Evolutionary conservation across 1,140 invertebrate species (phyloP), one percentile per base, ranked within the genome.

Genomic region (Lithobius niger): DNA sequence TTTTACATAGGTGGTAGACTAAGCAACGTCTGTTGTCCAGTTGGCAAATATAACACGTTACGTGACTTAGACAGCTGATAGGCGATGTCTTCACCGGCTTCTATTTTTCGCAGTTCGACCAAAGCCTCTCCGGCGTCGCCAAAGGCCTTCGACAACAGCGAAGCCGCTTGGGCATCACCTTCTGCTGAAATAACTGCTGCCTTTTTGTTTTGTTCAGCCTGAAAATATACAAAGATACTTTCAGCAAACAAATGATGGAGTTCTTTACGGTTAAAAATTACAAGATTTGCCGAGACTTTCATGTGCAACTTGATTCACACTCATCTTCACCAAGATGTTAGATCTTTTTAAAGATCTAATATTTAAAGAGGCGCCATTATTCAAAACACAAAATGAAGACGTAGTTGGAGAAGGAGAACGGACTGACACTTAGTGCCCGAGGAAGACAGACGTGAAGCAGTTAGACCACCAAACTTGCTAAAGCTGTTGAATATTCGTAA

Each of bases 1-100:
- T n/a, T n/a, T n/a, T n/a, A n/a, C n/a, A n/a, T n/a, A n/a, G n/a
- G 70, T 22, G 90, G 91, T 55, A 98, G 75, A 68, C 86, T 91
- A 49, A 99, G 73, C n/a, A 99, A 74, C 26, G 94, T 86, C 69
- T 83, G 85, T 71, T 97, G 92, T 55, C 91, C 90, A 57, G 82
- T 72, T 15, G 97, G 97, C 60, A 99, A 75, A 72, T 99, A 99
- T 3, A 86, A 79, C 28, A 99, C 88, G 73, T 97, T 94, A 63
- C 94, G 81, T 1, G 94, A 90, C 67, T 88, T 82, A 2, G 93
- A 84, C 61, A 99, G 73, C 72, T 96, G 89, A 57, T 52, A 62
- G 0, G 97, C 95, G 68, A 99, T 99, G 62, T 99, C 96, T 80
- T 99, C 97, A 0, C 95, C 90, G 4, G 97, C 95, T 79, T 99